Conservation (phyloP, 2,888 invertebrate species). For the Dasysyrphus tricinctus region DNA sequence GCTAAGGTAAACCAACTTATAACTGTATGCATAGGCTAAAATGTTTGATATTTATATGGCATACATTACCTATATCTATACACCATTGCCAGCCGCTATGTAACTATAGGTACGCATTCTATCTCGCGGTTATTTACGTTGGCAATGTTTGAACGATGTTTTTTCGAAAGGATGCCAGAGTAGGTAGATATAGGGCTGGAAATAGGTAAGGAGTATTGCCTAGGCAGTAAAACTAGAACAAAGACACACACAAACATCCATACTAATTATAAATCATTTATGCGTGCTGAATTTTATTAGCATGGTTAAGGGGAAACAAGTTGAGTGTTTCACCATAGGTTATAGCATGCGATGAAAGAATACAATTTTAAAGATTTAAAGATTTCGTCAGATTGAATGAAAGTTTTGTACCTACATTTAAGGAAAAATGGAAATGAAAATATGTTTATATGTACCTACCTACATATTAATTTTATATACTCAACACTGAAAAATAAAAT, state of each 20-base stretch:
- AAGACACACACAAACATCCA: neutral
- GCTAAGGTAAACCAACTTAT: constrained; percentile 44
- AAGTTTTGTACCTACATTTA: neutral
- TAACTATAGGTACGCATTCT: constrained; percentile 44
- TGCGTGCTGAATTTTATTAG: constrained; percentile 62
- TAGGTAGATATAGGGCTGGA: neutral
- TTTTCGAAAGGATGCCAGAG: constrained; percentile 15
- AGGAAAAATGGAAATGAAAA: no score
- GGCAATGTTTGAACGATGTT: constrained; percentile 65
- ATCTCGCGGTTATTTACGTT: constrained; percentile 63
- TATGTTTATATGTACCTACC: no score
- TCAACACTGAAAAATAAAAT: no score
- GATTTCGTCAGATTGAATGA: neutral
- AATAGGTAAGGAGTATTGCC: neutral
- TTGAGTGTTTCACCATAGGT: constrained; percentile 15
- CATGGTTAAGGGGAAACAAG: constrained; percentile 16
- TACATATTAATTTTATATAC: no score
- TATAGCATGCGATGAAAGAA: neutral
- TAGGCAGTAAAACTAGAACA: constrained; percentile 24
- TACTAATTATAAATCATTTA: constrained; percentile 57
- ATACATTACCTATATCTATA: neutral
- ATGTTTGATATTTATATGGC: constrained; percentile 28
- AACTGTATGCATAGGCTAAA: constrained; percentile 56
- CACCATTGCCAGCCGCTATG: neutral
- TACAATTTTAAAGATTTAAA: neutral